Evolutionary conservation across 2,797 vertebrate genomes (phyloP).

Genomic region (Sciurus carolinensis): DNA sequence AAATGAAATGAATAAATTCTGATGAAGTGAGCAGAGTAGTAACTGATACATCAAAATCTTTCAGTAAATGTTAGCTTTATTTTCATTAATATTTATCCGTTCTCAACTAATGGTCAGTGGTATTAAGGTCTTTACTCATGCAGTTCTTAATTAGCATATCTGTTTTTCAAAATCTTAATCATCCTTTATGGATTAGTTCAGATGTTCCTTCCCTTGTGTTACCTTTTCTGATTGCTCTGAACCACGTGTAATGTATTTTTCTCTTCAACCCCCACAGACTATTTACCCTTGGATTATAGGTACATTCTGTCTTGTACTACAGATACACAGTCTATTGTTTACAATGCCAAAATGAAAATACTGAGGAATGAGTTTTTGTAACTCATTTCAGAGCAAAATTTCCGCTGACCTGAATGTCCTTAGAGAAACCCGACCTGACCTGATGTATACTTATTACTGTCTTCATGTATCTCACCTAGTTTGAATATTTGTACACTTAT

Average conservation of each 20-base stretch:
- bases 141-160: background rate
- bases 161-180: background rate
- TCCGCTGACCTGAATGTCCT: background rate
- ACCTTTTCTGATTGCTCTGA: background rate
- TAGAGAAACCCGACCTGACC: background rate
- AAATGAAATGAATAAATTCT: background rate
- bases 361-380: background rate
- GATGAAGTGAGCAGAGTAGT: background rate
- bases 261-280: background rate
- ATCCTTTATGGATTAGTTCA: background rate
- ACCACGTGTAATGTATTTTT: background rate
- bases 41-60: background rate
- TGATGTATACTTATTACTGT: background rate
- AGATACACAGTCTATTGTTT: background rate
- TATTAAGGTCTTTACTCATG: background rate
- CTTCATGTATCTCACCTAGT: background rate
- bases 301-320: background rate
- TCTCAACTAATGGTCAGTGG: background rate
- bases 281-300: background rate
- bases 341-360: background rate
- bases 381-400: background rate
- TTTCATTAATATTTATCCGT: slow-evolving; percentile 4
- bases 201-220: background rate
- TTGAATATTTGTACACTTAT: background rate
- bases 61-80: background rate